These are phyloP conservation scores for Silurus aristotelis DNA, from an alignment of 2,797 vertebrate species.

Conservation along the genomic window DNA sequence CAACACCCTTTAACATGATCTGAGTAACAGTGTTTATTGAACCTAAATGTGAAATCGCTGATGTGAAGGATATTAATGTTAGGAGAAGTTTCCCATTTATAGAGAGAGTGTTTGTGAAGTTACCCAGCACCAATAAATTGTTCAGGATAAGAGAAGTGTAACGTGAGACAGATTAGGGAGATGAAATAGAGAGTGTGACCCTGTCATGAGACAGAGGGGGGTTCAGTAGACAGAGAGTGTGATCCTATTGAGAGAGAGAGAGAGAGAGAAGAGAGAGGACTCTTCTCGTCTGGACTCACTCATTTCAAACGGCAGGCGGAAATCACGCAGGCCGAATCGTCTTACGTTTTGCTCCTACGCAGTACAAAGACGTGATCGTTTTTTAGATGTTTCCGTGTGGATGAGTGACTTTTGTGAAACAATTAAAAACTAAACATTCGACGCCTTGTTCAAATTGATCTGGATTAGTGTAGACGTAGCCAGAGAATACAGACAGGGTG, in stretches of 20 bases:
- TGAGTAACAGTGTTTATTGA: not conserved
- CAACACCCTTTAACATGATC: not conserved
- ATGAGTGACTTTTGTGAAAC: too few species aligned
- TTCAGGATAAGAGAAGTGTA: not conserved
- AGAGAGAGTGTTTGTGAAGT: not conserved
- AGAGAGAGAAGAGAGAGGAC: not conserved
- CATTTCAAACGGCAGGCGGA: too few species aligned
- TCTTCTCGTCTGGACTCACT: too few species aligned
- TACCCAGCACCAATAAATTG: not conserved
- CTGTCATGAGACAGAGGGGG: not conserved
- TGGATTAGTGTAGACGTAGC: too few species aligned
- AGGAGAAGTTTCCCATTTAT: too few species aligned
- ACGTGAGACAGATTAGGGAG: not conserved
- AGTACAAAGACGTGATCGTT: too few species aligned
- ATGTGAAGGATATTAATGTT: not conserved
- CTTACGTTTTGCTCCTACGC: too few species aligned
- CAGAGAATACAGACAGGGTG: too few species aligned
- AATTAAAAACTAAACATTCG: too few species aligned
- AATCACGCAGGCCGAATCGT: too few species aligned
- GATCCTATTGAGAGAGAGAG: not conserved
- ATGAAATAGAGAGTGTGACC: not conserved
- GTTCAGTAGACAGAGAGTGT: not conserved
- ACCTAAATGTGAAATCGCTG: not conserved
- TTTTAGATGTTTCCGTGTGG: too few species aligned
- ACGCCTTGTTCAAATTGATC: too few species aligned